Conservation (phyloP, 2,113 vertebrate genomes). For the Mesitornis unicolor region DNA sequence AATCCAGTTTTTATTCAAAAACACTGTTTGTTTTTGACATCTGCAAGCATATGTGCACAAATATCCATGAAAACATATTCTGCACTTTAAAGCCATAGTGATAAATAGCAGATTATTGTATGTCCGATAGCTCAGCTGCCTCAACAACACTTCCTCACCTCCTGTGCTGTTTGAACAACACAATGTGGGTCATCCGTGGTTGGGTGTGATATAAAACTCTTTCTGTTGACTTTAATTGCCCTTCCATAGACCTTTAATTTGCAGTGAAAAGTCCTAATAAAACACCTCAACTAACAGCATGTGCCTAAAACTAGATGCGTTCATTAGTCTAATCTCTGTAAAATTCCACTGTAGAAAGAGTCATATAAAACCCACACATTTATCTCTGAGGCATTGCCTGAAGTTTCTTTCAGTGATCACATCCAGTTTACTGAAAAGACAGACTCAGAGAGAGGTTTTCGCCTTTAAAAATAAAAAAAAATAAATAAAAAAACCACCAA, state of each 20-base stretch:
- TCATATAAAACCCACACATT: neutral
- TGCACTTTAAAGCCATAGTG: neutral
- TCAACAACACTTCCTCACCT: neutral
- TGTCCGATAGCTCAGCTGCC: neutral
- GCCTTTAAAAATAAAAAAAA: neutral
- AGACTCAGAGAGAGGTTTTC: neutral
- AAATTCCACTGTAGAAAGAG: neutral
- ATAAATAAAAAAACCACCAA: neutral
- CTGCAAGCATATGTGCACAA: neutral
- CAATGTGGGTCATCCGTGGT: neutral
- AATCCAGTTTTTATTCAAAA: neutral
- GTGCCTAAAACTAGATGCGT: neutral
- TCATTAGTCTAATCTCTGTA: neutral
- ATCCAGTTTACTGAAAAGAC: neutral
- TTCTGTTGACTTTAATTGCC: neutral
- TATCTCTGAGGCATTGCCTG: neutral
- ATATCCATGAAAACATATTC: neutral
- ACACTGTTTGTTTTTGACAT: neutral
- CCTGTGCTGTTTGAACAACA: neutral
- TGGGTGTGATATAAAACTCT: neutral
- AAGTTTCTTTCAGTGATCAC: neutral
- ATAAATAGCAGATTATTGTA: neutral
- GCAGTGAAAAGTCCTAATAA: conserved; percentile 1
- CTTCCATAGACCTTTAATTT: conserved; percentile 18
- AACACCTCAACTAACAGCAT: neutral